phyloP scores from a whole-genome alignment of 2,888 invertebrate species.

The Beris morrisii region DNA sequence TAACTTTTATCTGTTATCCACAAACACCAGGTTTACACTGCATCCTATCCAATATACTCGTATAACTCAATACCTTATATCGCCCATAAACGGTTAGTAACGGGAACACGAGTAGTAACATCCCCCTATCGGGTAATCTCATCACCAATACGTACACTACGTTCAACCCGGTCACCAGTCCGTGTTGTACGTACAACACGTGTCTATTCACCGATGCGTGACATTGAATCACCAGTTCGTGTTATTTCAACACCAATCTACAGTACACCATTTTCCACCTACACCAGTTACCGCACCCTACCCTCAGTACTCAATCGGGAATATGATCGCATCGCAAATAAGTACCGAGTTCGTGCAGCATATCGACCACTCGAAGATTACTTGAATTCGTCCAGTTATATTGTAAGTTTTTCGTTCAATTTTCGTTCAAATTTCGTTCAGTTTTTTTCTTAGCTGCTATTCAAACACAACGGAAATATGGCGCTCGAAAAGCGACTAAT shows the following conservation, averaged over 20 bases:
- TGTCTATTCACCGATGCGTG: constrained; percentile 47
- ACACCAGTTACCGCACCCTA: constrained; percentile 53
- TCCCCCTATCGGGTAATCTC: constrained; percentile 47
- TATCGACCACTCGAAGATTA: constrained; percentile 73
- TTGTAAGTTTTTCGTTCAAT: constrained; percentile 60
- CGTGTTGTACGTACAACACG: constrained; percentile 48
- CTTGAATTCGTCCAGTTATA: constrained; percentile 74
- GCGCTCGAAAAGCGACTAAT: background rate
- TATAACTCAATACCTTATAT: constrained; percentile 48
- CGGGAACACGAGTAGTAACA: constrained; percentile 40
- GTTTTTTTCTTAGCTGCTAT: background rate
- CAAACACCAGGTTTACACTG: constrained; percentile 36
- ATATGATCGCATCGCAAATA: constrained; percentile 69
- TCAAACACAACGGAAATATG: constrained; percentile 1
- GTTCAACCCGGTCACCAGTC: constrained; percentile 51
- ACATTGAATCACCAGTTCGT: constrained; percentile 48
- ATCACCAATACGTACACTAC: constrained; percentile 50
- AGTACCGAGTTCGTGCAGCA: constrained; percentile 63
- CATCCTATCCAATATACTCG: constrained; percentile 55
- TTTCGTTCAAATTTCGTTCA: constrained; percentile 8
- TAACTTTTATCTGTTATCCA: background rate
- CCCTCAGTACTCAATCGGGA: constrained; percentile 70
- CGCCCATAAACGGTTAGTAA: constrained; percentile 45
- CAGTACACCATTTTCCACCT: constrained; percentile 34
- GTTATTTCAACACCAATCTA: constrained; percentile 42